A percentile compares a stretch with the other conserved stretches of the same genome.
Conservation (phyloP, 2,113 vertebrate species). For the Hoplias malabaricus region DNA sequence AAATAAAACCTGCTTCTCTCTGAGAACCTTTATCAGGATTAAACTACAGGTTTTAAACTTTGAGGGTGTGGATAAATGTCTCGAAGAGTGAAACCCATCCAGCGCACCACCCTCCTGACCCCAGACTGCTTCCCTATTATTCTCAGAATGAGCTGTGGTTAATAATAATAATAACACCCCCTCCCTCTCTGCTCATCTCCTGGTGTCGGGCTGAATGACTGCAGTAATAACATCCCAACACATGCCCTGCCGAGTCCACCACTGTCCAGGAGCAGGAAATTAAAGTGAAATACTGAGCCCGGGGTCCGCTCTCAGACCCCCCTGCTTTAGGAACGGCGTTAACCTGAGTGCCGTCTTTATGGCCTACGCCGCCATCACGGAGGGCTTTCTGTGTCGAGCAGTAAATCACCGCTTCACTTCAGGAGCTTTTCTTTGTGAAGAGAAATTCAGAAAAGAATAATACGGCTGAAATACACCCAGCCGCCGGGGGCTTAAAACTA, state of each 20-base stretch:
- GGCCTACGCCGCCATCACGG: slow-evolving; percentile 48
- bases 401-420: slow-evolving; percentile 50
- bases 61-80: too few species aligned
- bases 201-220: slow-evolving; percentile 25
- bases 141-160: background rate
- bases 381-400: slow-evolving; percentile 45
- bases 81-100: background rate
- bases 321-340: slow-evolving; percentile 48
- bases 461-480: slow-evolving; percentile 19
- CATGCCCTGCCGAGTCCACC: slow-evolving; percentile 27
- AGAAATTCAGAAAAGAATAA: slow-evolving; percentile 36
- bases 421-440: slow-evolving; percentile 32
- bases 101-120: background rate
- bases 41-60: too few species aligned
- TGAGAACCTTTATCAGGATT: too few species aligned
- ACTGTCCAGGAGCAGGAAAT: slow-evolving; percentile 51
- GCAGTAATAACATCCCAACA: slow-evolving; percentile 44
- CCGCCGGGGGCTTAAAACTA: slow-evolving; percentile 14
- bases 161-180: background rate
- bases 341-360: slow-evolving; percentile 57
- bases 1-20: too few species aligned
- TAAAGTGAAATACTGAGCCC: slow-evolving; percentile 53
- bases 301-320: slow-evolving; percentile 16
- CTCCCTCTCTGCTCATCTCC: slow-evolving; percentile 21
- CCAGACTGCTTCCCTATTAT: background rate